A percentile compares a stretch with the other conserved stretches of the same genome.
Evolutionary conservation across 2,888 invertebrate genomes (phyloP).

Genomic region (Galerucella calmariensis): DNA sequence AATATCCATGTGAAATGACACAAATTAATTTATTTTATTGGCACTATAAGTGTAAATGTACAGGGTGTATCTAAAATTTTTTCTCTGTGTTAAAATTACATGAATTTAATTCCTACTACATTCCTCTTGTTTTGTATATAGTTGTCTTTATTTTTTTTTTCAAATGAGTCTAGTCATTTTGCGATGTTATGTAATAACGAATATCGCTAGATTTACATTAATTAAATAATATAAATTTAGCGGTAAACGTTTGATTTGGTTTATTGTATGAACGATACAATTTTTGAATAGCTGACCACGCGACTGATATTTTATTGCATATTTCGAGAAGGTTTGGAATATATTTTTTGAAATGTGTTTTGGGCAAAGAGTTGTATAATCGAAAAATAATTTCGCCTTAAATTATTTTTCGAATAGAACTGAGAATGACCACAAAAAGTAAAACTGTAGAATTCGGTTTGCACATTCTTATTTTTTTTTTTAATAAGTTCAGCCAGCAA

Average conservation of each 20-base stretch:
- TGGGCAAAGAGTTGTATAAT: background rate
- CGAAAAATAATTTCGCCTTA: background rate
- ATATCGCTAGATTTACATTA: constrained; percentile 3
- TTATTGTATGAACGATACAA: constrained; percentile 30
- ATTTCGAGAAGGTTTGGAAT: constrained; percentile 19
- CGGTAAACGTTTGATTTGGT: constrained; percentile 8
- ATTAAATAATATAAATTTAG: constrained; percentile 6
- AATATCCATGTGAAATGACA: constrained; percentile 36
- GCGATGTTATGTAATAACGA: constrained; percentile 13
- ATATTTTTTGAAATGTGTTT: constrained; percentile 27
- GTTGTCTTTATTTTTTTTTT: constrained; percentile 1
- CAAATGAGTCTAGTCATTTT: constrained; percentile 9
- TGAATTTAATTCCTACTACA: background rate
- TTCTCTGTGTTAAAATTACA: background rate
- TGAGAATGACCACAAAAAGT: background rate
- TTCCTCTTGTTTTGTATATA: constrained; percentile 29
- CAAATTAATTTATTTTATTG: constrained; percentile 38
- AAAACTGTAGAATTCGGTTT: background rate
- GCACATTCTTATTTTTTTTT: background rate
- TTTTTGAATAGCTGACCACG: constrained; percentile 35
- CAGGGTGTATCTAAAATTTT: constrained; percentile 47
- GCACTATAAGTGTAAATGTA: constrained; percentile 53
- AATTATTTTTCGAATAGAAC: background rate
- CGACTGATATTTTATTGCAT: constrained; percentile 43
- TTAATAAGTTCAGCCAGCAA: background rate